Evolutionary conservation across 2,888 invertebrate species (phyloP).

Genomic region (Branchipolynoe longqiensis): DNA sequence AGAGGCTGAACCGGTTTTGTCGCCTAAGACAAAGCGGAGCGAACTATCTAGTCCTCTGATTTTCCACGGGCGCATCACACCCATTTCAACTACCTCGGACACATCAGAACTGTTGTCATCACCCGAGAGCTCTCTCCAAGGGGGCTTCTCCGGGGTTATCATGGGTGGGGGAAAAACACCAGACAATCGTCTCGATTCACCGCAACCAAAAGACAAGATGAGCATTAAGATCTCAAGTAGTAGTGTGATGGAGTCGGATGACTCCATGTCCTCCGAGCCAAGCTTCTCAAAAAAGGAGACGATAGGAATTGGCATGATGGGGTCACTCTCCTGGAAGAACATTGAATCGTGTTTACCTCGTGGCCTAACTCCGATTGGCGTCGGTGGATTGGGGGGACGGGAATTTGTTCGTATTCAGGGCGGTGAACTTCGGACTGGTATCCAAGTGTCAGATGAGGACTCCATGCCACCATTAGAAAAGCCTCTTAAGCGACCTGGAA

Average conservation of each 20-base stretch:
- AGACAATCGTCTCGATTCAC: neutral
- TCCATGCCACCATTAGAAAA: slow-evolving; percentile 36
- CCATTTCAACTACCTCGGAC: slow-evolving; percentile 36
- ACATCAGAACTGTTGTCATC: slow-evolving; percentile 31
- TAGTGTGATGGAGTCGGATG: slow-evolving; percentile 57
- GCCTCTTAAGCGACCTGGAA: neutral
- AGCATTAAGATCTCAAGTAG: slow-evolving; percentile 60
- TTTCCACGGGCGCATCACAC: slow-evolving; percentile 46
- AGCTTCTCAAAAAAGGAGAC: slow-evolving; percentile 19
- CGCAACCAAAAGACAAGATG: slow-evolving; percentile 45
- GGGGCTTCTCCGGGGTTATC: slow-evolving; percentile 43
- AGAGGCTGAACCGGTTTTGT: neutral
- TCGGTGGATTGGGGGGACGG: neutral
- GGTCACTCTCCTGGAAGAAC: slow-evolving; percentile 55
- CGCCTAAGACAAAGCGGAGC: neutral
- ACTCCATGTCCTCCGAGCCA: slow-evolving; percentile 43
- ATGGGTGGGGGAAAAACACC: slow-evolving; percentile 25
- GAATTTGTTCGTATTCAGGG: slow-evolving; percentile 55
- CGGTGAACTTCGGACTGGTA: slow-evolving; percentile 24
- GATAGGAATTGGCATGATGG: slow-evolving; percentile 54
- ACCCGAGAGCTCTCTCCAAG: slow-evolving; percentile 31
- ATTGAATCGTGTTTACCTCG: neutral
- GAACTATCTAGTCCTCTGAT: slow-evolving; percentile 30
- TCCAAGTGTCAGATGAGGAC: slow-evolving; percentile 23
- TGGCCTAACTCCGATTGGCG: slow-evolving; percentile 44